Base-by-base conservation (phyloP, 1,140 invertebrate genomes). In the Platyscapa corneri region DNA sequence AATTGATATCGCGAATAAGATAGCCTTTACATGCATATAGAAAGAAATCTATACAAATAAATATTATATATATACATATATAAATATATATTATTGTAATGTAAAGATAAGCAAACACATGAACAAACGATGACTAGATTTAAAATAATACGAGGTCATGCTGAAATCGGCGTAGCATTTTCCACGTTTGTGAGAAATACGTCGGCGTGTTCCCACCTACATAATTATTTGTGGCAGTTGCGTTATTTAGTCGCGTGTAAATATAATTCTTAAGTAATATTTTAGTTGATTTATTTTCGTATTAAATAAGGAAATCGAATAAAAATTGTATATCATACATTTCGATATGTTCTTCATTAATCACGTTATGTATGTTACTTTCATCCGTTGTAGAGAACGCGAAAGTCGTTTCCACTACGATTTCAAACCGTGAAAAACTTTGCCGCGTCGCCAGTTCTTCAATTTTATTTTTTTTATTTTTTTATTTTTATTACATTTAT, bases 1-100 rank as follows among this genome's bases (percentile, higher is more conserved):
- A 87, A 87, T 87, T 88, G 87, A 85, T 86, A 82, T 82, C 72
- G 67, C 88, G 86, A 87, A 76, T 65, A 85, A 79, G 56, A 86
- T 86, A 86, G 81, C 85, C 80, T 83, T 86, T 86, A 83, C 16
- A 60, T 70, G 27, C n/a, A 77, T 74, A 80, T 60, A 85, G 56
- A 80, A 37, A 80, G 30, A 65, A 32, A 76, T 85, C 23, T 80
- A 80, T 82, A 78, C 27, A 70, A 5, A 79, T 64, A 82, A 64
- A 34, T 37, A 60, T n/a, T 77, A 3, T 83, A 83, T 60, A 80
- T 56, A 79, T 39, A 82, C 32, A 83, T 83, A 83, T 76, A 49
- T 76, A 81, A 49, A 76, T 79, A 79, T 79, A 83, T 75, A 76
- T 83, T 76, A 83, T 82, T 82, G 70, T 83, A 64, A 49, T 76